These are phyloP conservation scores for Drosophila ficusphila DNA, from an alignment of 1,140 invertebrate species.

Conservation along the genomic window DNA sequence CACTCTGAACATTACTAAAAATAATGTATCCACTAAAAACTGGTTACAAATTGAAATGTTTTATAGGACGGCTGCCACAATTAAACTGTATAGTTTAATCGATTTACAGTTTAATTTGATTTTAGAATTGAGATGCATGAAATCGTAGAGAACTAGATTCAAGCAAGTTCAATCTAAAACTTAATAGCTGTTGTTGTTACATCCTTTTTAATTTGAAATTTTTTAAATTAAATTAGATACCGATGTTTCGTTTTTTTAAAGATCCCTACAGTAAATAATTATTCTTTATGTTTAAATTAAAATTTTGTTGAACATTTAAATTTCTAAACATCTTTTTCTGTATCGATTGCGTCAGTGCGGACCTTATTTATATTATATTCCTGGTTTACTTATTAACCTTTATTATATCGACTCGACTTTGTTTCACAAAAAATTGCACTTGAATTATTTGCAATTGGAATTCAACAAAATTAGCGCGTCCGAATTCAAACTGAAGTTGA, in stretches of 20 bases:
- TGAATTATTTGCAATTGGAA: slow-evolving; percentile 8
- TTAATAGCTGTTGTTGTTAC: not conserved
- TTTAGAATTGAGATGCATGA: not conserved
- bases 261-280: no score
- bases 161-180: not conserved
- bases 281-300: no score
- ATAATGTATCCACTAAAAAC: not conserved
- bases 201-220: no score
- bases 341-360: not conserved
- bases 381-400: not conserved
- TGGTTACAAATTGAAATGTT: not conserved
- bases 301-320: no score
- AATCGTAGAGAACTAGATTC: not conserved
- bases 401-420: not conserved
- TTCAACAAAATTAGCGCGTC: slow-evolving; percentile 9
- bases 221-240: no score
- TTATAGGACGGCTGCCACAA: slow-evolving; percentile 2
- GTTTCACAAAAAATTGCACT: not conserved
- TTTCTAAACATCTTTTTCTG: no score
- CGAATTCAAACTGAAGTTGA: slow-evolving; percentile 10
- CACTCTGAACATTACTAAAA: not conserved
- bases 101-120: not conserved
- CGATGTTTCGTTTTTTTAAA: no score
- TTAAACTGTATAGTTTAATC: slow-evolving; percentile 2
- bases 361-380: not conserved